Conservation (phyloP, 2,797 vertebrate species). For the Tauraco hartlaubi region DNA sequence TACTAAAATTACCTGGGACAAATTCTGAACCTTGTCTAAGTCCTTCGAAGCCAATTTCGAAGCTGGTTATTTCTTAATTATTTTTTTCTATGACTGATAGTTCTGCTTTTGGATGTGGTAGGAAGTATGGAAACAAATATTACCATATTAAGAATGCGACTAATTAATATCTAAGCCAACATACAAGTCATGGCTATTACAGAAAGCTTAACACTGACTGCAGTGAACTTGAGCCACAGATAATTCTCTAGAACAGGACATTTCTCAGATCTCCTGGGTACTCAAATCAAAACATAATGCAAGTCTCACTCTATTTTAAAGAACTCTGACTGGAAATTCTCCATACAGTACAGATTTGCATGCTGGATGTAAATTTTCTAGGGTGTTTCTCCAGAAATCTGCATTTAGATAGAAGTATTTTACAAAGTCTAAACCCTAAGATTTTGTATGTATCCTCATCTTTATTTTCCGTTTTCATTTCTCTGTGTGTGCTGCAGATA, state of each 20-base stretch:
- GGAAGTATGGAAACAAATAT: constrained; percentile 1
- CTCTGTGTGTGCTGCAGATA: background rate
- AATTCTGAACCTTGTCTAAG: background rate
- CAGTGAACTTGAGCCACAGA: background rate
- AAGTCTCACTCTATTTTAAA: background rate
- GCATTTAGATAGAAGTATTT: constrained; percentile 77
- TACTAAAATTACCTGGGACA: background rate
- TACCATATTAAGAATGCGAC: background rate
- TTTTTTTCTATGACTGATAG: background rate
- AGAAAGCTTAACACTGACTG: background rate
- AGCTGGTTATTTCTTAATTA: background rate
- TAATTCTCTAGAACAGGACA: background rate
- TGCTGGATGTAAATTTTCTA: constrained; percentile 57
- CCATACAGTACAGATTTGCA: constrained; percentile 38
- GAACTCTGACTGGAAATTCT: background rate
- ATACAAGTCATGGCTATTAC: background rate
- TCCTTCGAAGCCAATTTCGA: background rate
- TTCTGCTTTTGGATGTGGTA: background rate
- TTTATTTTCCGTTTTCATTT: constrained; percentile 44
- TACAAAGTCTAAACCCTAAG: constrained; percentile 48
- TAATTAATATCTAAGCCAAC: background rate
- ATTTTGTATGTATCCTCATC: constrained; percentile 49
- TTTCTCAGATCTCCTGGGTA: background rate
- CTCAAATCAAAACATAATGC: background rate
- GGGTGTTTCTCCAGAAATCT: constrained; percentile 71